Percentiles rank a stretch among this genome's conserved stretches.
Evolutionary conservation across 1,140 invertebrate genomes (phyloP).

Genomic region (Orchesella cincta): DNA sequence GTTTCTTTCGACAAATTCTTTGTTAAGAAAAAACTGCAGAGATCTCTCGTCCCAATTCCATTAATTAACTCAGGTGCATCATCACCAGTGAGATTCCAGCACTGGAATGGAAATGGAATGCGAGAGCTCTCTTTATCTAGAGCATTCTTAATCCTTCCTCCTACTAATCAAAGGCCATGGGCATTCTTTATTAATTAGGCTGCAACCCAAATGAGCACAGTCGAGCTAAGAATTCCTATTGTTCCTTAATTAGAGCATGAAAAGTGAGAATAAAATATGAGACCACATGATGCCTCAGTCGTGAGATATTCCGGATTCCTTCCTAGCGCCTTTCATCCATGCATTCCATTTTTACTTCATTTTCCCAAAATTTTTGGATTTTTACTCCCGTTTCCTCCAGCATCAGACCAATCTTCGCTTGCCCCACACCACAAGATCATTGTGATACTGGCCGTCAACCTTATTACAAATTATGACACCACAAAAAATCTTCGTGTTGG

Average conservation of each 20-base stretch:
- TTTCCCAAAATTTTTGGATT: conserved; percentile 6
- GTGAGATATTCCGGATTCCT: neutral
- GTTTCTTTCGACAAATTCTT: too few relatives aligned
- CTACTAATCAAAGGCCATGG: too few relatives aligned
- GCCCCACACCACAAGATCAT: neutral
- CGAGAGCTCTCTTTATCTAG: too few relatives aligned
- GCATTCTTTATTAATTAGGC: too few relatives aligned
- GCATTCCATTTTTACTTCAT: neutral
- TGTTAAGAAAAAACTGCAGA: too few relatives aligned
- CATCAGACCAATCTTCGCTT: neutral
- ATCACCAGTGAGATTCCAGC: too few relatives aligned
- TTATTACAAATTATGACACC: conserved; percentile 28
- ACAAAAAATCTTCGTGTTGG: neutral
- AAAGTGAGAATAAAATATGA: conserved; percentile 25
- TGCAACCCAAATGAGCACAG: too few relatives aligned
- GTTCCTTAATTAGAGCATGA: conserved; percentile 26
- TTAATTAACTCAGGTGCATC: too few relatives aligned
- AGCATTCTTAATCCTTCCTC: too few relatives aligned
- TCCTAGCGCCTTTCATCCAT: neutral
- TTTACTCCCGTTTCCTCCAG: conserved; percentile 1
- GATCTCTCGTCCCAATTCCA: too few relatives aligned
- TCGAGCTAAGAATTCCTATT: conserved; percentile 15
- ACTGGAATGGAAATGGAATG: too few relatives aligned
- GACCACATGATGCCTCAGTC: conserved; percentile 17
- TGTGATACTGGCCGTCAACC: neutral